phyloP scores from a whole-genome alignment of 2,797 vertebrate species.

The Myripristis murdjan region DNA sequence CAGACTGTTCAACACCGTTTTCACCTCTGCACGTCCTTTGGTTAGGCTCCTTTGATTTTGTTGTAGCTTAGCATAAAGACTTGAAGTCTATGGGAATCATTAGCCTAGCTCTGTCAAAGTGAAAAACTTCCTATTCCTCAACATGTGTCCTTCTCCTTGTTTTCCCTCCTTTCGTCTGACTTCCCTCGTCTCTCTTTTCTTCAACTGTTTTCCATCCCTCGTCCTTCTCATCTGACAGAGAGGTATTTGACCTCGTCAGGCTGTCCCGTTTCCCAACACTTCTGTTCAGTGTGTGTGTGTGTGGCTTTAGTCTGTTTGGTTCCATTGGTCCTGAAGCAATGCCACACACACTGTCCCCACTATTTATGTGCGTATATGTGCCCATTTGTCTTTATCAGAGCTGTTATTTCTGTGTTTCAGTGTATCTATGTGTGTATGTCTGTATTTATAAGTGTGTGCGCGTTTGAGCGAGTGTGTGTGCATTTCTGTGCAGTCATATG shows the following conservation, averaged over 20 bases:
- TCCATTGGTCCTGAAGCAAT: conserved; percentile 19
- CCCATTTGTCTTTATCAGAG: neutral
- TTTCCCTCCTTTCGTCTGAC: neutral
- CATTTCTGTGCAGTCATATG: neutral
- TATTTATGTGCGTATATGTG: neutral
- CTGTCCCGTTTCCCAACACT: neutral
- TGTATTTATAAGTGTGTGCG: neutral
- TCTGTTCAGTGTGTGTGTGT: conserved; percentile 17
- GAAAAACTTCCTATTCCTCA: no score
- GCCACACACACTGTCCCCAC: conserved; percentile 29
- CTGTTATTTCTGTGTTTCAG: no score
- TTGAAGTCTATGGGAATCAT: no score
- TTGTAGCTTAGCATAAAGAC: no score
- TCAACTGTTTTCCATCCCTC: neutral
- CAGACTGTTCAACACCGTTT: no score
- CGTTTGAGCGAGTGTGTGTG: neutral
- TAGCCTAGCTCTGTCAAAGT: no score
- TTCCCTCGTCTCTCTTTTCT: neutral
- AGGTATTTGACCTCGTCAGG: neutral
- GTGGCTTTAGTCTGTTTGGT: conserved; percentile 22
- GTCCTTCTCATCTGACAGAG: neutral
- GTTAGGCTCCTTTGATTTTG: no score
- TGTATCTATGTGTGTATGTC: neutral
- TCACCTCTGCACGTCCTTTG: no score
- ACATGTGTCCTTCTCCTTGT: neutral